Evolutionary conservation across 2,113 vertebrate species (phyloP), one percentile per base, ranked within the genome.

Genomic region (Phylloscopus trochilus): DNA sequence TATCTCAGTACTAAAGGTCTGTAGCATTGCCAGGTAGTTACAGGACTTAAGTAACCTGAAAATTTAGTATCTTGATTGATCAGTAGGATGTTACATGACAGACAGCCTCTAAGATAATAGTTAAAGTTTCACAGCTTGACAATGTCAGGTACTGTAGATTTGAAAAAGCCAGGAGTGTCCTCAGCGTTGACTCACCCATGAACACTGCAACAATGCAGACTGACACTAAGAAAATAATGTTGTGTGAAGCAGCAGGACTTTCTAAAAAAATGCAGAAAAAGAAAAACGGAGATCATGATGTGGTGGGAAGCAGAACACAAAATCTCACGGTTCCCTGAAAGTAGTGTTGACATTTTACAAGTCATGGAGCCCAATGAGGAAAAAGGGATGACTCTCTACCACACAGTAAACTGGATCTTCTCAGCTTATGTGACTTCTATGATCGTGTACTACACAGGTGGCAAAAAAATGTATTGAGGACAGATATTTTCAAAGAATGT

Each of bases 391-490:
- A 23, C 44, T 60, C 39, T 76, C 24, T 39, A 12, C 27, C 33
- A 16, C 35, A 70, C 16, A 56, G 16, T n/a, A 77, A 85, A 15
- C 10, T 35, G 0, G 15, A 18, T 28, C 22, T 66, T 77, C 51
- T 37, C 17, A 77, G 37, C 11, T 28, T 33, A 46, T 41, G 49
- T 7, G 7, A 46, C 33, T 22, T 30, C 37, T 52, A 2, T 43
- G 30, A 56, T 21, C 58, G 13, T 77, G 24, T 26, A n/a, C 19
- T 80, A 43, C 24, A 44, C 24, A 31, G 15, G 11, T 69, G 24
- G 27, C 66, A 86, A 28, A 4, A 4, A 66, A 69, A 60, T 0
- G 0, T 16, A 75, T 59, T 63, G 26, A 33, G 51, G 13, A 69
- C 1, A 88, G 26, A 4, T 75, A 47, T 83, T 76, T 93, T 84